A percentile compares a stretch with the other conserved stretches of the same genome.
Evolutionary conservation across 2,888 invertebrate genomes (phyloP).

Genomic region (Macrosoma leucophasiata): DNA sequence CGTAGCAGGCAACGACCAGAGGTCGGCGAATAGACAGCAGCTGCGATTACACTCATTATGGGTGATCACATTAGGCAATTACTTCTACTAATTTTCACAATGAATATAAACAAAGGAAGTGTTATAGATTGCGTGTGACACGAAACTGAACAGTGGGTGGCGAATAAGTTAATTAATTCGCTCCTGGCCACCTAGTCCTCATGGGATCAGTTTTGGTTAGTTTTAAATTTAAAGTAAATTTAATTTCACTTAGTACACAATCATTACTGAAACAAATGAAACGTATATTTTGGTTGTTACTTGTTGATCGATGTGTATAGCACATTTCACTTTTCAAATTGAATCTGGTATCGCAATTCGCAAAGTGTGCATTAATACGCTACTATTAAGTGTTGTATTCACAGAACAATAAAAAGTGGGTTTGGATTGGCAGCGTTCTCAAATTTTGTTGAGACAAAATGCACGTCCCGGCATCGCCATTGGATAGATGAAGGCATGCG

Average conservation of each 20-base stretch:
- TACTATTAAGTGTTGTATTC: too few species aligned
- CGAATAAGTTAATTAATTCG: conserved; percentile 27
- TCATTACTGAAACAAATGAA: too few species aligned
- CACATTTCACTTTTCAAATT: too few species aligned
- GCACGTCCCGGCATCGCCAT: conserved; percentile 44
- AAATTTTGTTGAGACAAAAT: conserved; percentile 40
- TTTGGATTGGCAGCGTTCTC: conserved; percentile 18
- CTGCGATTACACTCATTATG: conserved; percentile 49
- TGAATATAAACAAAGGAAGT: conserved; percentile 60
- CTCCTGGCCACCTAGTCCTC: conserved; percentile 8
- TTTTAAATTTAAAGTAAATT: too few species aligned
- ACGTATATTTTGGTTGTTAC: too few species aligned
- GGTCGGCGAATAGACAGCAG: conserved; percentile 41
- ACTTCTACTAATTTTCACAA: conserved; percentile 60
- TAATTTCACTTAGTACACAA: too few species aligned
- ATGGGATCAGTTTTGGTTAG: too few species aligned
- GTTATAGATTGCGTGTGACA: conserved; percentile 58
- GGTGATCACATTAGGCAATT: conserved; percentile 55
- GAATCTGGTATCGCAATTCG: too few species aligned
- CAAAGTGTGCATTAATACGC: too few species aligned
- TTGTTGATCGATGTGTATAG: too few species aligned
- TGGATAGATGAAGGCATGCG: conserved; percentile 62
- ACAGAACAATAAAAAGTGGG: too few species aligned
- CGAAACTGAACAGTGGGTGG: conserved; percentile 41
- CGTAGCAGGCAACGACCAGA: conserved; percentile 60